Base-by-base conservation (phyloP, 2,888 invertebrate species). In the Euzophera pinguis region DNA sequence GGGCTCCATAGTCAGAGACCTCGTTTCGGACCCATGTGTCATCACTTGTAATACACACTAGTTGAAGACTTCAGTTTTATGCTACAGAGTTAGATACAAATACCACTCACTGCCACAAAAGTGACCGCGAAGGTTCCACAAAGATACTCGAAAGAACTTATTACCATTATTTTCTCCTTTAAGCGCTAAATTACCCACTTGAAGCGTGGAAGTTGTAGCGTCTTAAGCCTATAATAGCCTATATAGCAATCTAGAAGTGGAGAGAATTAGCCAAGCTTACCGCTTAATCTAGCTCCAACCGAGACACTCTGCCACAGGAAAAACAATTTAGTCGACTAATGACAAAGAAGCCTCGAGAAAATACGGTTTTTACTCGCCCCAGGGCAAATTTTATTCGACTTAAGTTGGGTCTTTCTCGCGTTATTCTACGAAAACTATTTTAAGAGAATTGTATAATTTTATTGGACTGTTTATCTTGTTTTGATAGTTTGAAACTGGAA, bases 251-350 rank as follows among this genome's bases (percentile, higher is more conserved):
- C 55, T 56, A 63, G 56, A 59, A 64, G 54, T 60, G 55, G 57
- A 65, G 64, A 62, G 60, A 73, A 73, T 77, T 71, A 77, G 69
- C 73, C 65, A 63, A 67, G 74, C 69, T 81, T 75, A 71, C 75
- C 67, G 63, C 72, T 75, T 82, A 81, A 81, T 82, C 77, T 78
- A 78, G 78, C 75, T 71, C 67, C 65, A 56, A 73, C 67, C 67
- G 71, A 77, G 73, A 72, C 72, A 64, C 69, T 73, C 69, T 59
- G 62, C 68, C 62, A 63, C 68, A 69, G 73, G 78, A 77, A 81
- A 81, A 82, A 80, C 78, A 81, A 83, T 84, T 84, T 79, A 70
- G 73, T 70, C 69, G 57, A 66, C 70, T 79, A 82, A 81, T 77
- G 75, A 81, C 79, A 76, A 78, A 75, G 67, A 71, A 77, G 75